Conservation (phyloP, 2,797 vertebrate genomes). For the Enoplosus armatus region DNA sequence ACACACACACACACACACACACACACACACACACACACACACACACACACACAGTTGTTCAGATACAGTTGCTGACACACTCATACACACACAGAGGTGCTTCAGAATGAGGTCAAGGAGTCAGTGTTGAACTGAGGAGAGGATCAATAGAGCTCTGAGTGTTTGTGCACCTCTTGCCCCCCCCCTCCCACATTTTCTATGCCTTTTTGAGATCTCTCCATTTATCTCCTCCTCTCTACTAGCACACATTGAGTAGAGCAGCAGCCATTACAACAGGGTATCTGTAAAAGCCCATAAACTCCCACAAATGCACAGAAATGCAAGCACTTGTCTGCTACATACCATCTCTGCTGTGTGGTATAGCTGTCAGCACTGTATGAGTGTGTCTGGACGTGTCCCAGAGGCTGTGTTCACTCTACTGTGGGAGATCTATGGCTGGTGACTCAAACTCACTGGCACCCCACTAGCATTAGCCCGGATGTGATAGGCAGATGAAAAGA, state of each 20-base stretch:
- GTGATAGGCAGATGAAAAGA: conserved; percentile 79
- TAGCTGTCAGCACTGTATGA: conserved; percentile 36
- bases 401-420: conserved; percentile 59
- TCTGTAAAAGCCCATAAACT: conserved; percentile 19
- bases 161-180: conserved; percentile 65
- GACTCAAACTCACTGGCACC: conserved; percentile 71
- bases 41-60: background rate
- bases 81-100: conserved; percentile 38
- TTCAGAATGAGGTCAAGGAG: conserved; percentile 75
- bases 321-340: background rate
- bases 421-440: conserved; percentile 66
- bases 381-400: conserved; percentile 58
- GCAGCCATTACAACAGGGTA: conserved; percentile 8
- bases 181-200: conserved; percentile 62
- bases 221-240: conserved; percentile 11
- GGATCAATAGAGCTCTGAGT: conserved; percentile 77
- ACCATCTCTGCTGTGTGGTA: conserved; percentile 17
- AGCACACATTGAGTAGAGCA: conserved; percentile 6
- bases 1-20: conserved; percentile 11
- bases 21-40: conserved; percentile 12
- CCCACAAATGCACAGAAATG: conserved; percentile 8
- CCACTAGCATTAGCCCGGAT: conserved; percentile 69
- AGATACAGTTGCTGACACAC: conserved; percentile 7
- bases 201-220: conserved; percentile 49
- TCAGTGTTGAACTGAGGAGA: conserved; percentile 70